Conservation (phyloP, 2,113 vertebrate genomes). For the Daphoenositta chrysoptera region DNA sequence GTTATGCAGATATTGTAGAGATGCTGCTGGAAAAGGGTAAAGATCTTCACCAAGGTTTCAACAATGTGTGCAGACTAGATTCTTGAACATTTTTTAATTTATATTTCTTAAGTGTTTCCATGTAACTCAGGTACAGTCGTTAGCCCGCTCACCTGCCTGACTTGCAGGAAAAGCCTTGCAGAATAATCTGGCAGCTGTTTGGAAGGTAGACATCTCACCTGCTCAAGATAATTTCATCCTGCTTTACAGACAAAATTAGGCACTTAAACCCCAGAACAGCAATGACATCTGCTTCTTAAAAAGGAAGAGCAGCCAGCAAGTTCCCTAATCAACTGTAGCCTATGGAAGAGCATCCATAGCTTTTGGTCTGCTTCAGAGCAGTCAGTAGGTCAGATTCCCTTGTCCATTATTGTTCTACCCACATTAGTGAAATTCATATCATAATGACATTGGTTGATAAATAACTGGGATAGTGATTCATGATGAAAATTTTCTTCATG, state of each 20-base stretch:
- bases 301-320: neutral
- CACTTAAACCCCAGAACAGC: neutral
- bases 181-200: neutral
- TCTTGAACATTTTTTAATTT: neutral
- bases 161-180: neutral
- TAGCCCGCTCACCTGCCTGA: neutral
- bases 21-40: slow-evolving; percentile 91
- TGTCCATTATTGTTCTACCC: neutral
- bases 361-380: neutral
- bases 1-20: slow-evolving; percentile 95
- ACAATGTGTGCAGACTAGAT: neutral
- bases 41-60: slow-evolving; percentile 24
- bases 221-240: neutral
- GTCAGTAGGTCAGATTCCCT: neutral
- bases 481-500: neutral
- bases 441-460: neutral
- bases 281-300: neutral
- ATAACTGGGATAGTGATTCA: neutral
- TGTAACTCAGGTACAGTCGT: neutral
- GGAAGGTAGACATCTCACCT: neutral
- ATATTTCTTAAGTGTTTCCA: neutral
- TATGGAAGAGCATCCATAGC: neutral
- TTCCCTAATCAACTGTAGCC: neutral
- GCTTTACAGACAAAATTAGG: neutral
- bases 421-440: neutral